These are phyloP conservation scores for Phycodurus eques DNA, from an alignment of 2,113 vertebrate genomes.

Conservation along the genomic window DNA sequence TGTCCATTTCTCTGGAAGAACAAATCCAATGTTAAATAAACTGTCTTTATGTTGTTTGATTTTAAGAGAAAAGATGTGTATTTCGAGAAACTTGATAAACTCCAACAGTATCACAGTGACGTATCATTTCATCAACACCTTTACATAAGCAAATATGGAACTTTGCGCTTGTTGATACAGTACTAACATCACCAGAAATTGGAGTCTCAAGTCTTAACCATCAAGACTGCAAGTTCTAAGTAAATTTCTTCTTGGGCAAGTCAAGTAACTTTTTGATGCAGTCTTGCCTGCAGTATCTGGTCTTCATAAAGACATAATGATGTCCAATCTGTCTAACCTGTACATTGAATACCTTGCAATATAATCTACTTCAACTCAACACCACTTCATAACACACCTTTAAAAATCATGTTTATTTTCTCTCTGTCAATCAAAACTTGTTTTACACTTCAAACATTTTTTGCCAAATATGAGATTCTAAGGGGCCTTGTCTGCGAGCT, in stretches of 20 bases:
- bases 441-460: no score
- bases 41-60: not conserved
- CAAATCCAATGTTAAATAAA: slow-evolving; percentile 8
- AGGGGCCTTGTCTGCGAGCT: no score
- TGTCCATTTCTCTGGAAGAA: slow-evolving; percentile 78
- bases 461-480: no score
- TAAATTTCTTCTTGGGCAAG: not conserved
- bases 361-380: not conserved
- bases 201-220: not conserved
- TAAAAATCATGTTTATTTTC: no score
- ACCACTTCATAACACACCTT: not conserved
- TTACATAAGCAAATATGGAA: not conserved
- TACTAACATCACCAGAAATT: no score
- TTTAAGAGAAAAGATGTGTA: not conserved
- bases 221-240: not conserved
- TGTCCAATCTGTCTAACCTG: not conserved
- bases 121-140: not conserved
- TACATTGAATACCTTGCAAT: not conserved
- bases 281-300: not conserved
- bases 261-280: not conserved
- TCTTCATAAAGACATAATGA: not conserved
- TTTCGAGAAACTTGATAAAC: not conserved
- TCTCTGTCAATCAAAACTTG: no score
- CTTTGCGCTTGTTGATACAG: not conserved
- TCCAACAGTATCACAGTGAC: not conserved